phyloP scores from a whole-genome alignment of 2,797 vertebrate genomes.

The Podarcis siculus region DNA sequence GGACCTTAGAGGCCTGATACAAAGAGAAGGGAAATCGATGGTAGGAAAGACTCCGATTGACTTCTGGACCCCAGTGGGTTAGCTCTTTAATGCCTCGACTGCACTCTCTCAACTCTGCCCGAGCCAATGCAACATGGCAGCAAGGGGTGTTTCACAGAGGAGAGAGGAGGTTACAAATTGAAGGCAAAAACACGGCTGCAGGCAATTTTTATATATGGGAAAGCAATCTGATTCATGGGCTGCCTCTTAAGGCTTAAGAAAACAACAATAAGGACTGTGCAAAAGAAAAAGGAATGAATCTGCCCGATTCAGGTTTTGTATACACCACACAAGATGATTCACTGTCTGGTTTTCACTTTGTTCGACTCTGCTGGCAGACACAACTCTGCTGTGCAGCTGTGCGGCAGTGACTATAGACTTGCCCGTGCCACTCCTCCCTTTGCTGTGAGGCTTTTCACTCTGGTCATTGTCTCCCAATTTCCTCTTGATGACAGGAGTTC shows the following conservation, averaged over 20 bases:
- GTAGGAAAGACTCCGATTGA: neutral
- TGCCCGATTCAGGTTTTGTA: slow-evolving; percentile 67
- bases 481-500: no score
- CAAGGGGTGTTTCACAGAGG: neutral
- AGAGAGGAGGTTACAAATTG: neutral
- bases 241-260: slow-evolving; percentile 31
- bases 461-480: slow-evolving; percentile 12
- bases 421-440: slow-evolving; percentile 35
- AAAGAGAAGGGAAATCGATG: neutral
- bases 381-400: slow-evolving; percentile 37
- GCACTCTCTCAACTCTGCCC: neutral
- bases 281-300: slow-evolving; percentile 58
- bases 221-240: slow-evolving; percentile 4
- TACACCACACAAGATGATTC: slow-evolving; percentile 69
- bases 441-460: slow-evolving; percentile 2
- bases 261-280: slow-evolving; percentile 51
- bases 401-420: slow-evolving; percentile 14
- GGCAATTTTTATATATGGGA: slow-evolving; percentile 1
- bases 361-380: slow-evolving; percentile 41
- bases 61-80: neutral
- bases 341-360: slow-evolving; percentile 73
- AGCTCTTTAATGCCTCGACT: neutral
- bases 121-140: accelerated
- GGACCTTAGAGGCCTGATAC: neutral
- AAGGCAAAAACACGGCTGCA: neutral